Evolutionary conservation across 2,888 invertebrate genomes (phyloP).

Genomic region (Tridacna crocea): DNA sequence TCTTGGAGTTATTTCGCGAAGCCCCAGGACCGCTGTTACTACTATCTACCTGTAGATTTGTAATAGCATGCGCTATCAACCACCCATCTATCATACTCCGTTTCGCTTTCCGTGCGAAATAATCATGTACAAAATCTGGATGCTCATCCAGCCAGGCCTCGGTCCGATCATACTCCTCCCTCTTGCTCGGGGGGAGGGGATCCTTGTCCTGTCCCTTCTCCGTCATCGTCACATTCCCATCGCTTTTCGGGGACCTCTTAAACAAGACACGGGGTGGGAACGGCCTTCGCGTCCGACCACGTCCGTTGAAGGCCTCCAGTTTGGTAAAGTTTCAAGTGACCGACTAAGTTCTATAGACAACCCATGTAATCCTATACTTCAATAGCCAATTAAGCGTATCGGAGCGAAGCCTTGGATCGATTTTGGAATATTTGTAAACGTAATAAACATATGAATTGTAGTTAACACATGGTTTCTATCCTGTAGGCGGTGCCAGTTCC

Average conservation of each 20-base stretch:
- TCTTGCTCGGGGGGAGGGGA: slow-evolving; percentile 56
- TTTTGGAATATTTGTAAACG: slow-evolving; percentile 63
- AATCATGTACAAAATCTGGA: slow-evolving; percentile 97
- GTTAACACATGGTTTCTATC: slow-evolving; percentile 22
- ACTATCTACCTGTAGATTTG: slow-evolving; percentile 71
- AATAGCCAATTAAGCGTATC: slow-evolving; percentile 66
- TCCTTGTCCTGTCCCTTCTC: slow-evolving; percentile 63
- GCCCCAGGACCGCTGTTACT: slow-evolving; percentile 78
- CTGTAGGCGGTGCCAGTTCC: not conserved
- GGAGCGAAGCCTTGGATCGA: slow-evolving; percentile 60
- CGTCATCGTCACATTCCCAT: slow-evolving; percentile 58
- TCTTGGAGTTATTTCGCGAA: slow-evolving; percentile 72
- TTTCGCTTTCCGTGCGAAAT: slow-evolving; percentile 95
- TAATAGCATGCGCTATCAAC: slow-evolving; percentile 87
- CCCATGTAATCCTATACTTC: slow-evolving; percentile 40
- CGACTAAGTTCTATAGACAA: slow-evolving; percentile 40
- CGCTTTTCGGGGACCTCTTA: slow-evolving; percentile 56
- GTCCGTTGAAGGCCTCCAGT: slow-evolving; percentile 52
- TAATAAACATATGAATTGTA: slow-evolving; percentile 34
- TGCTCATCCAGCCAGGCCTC: slow-evolving; percentile 99
- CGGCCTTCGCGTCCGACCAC: slow-evolving; percentile 60
- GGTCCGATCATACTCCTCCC: slow-evolving; percentile 86
- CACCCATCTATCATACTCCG: slow-evolving; percentile 96
- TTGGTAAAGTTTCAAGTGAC: slow-evolving; percentile 34
- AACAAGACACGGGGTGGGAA: slow-evolving; percentile 58